Conservation (phyloP, 2,888 invertebrate species). For the Boloria selene region DNA sequence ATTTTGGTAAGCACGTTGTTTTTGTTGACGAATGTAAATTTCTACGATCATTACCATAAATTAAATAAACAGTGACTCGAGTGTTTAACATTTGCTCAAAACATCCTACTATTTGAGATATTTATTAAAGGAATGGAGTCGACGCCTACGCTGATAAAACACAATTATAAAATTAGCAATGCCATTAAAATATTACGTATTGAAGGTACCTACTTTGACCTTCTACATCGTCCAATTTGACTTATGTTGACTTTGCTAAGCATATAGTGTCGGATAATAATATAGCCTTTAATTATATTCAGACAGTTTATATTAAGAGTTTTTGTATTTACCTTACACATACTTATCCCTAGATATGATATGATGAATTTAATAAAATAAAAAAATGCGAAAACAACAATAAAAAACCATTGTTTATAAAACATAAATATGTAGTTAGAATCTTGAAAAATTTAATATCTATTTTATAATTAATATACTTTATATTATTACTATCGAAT, state of each 20-base stretch:
- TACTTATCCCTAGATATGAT: background rate
- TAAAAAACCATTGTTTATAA: constrained; percentile 7
- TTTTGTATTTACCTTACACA: constrained; percentile 9
- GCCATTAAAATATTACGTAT: constrained; percentile 44
- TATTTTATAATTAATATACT: no score
- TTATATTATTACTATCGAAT: no score
- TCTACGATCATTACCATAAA: constrained; percentile 42
- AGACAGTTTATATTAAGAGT: constrained; percentile 13
- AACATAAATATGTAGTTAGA: no score
- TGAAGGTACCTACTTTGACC: constrained; percentile 44
- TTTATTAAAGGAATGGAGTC: constrained; percentile 44
- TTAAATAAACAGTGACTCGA: constrained; percentile 45
- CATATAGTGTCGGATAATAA: constrained; percentile 29
- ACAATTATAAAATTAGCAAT: constrained; percentile 52
- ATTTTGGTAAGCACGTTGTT: constrained; percentile 38
- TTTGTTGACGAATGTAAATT: constrained; percentile 41
- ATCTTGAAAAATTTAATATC: no score
- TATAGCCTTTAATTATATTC: constrained; percentile 20
- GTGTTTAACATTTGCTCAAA: constrained; percentile 46
- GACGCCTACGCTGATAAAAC: constrained; percentile 49
- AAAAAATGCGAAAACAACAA: constrained; percentile 5
- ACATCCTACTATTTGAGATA: constrained; percentile 44
- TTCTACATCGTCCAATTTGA: constrained; percentile 42
- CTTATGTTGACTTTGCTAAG: constrained; percentile 34
- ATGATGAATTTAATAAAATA: constrained; percentile 3